Evolutionary conservation across 2,888 invertebrate genomes (phyloP).

Genomic region (Lithophane leautieri): DNA sequence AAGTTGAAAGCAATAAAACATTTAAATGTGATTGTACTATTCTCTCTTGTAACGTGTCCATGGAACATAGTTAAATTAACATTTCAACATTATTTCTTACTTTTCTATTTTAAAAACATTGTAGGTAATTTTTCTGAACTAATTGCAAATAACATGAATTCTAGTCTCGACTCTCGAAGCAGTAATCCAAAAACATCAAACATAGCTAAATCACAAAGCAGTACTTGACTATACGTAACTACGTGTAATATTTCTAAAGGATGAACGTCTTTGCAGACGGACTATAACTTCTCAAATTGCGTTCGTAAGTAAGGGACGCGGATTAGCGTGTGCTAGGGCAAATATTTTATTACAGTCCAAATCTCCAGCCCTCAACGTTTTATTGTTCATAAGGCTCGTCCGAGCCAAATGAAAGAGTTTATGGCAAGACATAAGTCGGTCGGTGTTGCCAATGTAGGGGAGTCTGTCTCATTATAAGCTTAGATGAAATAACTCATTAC

Average conservation of each 20-base stretch:
- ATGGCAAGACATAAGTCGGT: slow-evolving; percentile 88
- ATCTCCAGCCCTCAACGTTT: slow-evolving; percentile 90
- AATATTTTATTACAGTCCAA: slow-evolving; percentile 91
- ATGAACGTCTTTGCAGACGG: slow-evolving; percentile 73
- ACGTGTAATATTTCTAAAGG: slow-evolving; percentile 70
- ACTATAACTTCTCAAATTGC: slow-evolving; percentile 90
- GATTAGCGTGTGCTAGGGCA: slow-evolving; percentile 90
- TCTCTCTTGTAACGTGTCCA: neutral
- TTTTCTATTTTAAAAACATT: neutral
- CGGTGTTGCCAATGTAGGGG: slow-evolving; percentile 83
- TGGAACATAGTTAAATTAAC: neutral
- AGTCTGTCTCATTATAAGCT: slow-evolving; percentile 71
- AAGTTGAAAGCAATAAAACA: slow-evolving; percentile 1
- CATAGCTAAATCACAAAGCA: slow-evolving; percentile 45
- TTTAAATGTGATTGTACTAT: neutral
- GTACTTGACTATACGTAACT: slow-evolving; percentile 58
- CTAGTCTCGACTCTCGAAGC: slow-evolving; percentile 12
- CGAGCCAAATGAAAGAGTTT: slow-evolving; percentile 91
- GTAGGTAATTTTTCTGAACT: neutral
- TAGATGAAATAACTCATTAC: slow-evolving; percentile 51
- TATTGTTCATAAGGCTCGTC: slow-evolving; percentile 91
- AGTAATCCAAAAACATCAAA: slow-evolving; percentile 35
- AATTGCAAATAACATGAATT: neutral
- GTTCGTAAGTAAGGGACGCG: slow-evolving; percentile 88
- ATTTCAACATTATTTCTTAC: neutral